Conservation (phyloP, 2,888 invertebrate species). For the Sesia bembeciformis region DNA sequence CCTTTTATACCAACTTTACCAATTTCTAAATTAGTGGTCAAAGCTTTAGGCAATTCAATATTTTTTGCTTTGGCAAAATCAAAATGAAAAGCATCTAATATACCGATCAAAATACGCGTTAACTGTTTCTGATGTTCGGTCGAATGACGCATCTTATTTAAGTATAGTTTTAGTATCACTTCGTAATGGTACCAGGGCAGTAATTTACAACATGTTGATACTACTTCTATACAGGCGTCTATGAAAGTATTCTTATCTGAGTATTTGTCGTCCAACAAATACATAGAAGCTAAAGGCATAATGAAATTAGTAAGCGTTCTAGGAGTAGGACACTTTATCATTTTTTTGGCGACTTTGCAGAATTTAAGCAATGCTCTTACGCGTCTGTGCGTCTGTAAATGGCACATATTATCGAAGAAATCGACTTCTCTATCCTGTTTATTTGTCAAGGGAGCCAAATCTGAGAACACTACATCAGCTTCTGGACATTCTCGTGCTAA, state of each 20-base stretch:
- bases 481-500: conserved; percentile 82
- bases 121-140: conserved; percentile 88
- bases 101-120: conserved; percentile 82
- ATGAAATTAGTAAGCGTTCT: conserved; percentile 88
- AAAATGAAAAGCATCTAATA: conserved; percentile 94
- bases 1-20: conserved; percentile 17
- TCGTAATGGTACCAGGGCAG: conserved; percentile 95
- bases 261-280: conserved; percentile 85
- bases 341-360: conserved; percentile 77
- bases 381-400: conserved; percentile 89
- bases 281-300: conserved; percentile 87
- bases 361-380: conserved; percentile 88
- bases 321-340: conserved; percentile 75
- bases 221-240: conserved; percentile 88
- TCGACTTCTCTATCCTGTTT: conserved; percentile 88
- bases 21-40: conserved; percentile 32
- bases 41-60: conserved; percentile 46
- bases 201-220: conserved; percentile 83
- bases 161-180: conserved; percentile 84
- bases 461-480: conserved; percentile 80
- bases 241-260: conserved; percentile 85
- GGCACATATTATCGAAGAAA: conserved; percentile 94
- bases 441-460: conserved; percentile 79
- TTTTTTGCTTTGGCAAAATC: conserved; percentile 80
- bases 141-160: conserved; percentile 82